Conservation (phyloP, 2,797 vertebrate genomes). For the Sebastes ruberrimus region DNA sequence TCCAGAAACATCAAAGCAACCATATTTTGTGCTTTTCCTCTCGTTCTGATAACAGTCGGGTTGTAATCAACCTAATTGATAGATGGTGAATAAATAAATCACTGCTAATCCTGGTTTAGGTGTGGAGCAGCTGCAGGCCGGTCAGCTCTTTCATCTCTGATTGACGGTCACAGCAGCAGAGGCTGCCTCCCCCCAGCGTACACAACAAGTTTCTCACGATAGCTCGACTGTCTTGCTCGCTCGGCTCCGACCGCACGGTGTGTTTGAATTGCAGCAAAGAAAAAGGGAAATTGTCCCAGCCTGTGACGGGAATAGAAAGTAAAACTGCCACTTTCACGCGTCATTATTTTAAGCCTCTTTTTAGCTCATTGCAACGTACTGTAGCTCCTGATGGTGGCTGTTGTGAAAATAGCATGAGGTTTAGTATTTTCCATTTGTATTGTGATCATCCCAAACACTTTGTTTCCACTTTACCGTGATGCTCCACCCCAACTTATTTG, state of each 20-base stretch:
- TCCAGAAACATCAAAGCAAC: neutral
- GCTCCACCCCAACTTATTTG: conserved; percentile 4
- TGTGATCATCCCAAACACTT: neutral
- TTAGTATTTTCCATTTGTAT: neutral
- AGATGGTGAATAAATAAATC: neutral
- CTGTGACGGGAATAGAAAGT: conserved; percentile 29
- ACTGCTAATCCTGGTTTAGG: conserved; percentile 8
- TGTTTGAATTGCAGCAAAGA: neutral
- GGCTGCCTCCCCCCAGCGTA: neutral
- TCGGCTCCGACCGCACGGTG: neutral
- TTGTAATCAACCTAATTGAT: neutral
- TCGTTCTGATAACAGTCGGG: neutral
- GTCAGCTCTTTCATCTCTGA: conserved; percentile 30
- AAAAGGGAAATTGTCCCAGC: neutral
- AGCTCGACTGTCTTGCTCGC: neutral
- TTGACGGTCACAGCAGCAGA: conserved; percentile 23
- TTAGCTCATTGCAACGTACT: conserved; percentile 2
- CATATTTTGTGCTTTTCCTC: neutral
- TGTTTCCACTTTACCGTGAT: conserved; percentile 1
- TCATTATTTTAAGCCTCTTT: conserved; percentile 62
- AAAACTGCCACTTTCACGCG: conserved; percentile 53
- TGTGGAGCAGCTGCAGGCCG: conserved; percentile 21
- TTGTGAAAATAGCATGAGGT: conserved; percentile 7
- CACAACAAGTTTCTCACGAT: conserved; percentile 8
- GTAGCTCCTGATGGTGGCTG: neutral